Percentiles rank a stretch among this genome's conserved stretches.
Evolutionary conservation across 2,113 vertebrate species (phyloP).

Genomic region (Osmerus eperlanus): DNA sequence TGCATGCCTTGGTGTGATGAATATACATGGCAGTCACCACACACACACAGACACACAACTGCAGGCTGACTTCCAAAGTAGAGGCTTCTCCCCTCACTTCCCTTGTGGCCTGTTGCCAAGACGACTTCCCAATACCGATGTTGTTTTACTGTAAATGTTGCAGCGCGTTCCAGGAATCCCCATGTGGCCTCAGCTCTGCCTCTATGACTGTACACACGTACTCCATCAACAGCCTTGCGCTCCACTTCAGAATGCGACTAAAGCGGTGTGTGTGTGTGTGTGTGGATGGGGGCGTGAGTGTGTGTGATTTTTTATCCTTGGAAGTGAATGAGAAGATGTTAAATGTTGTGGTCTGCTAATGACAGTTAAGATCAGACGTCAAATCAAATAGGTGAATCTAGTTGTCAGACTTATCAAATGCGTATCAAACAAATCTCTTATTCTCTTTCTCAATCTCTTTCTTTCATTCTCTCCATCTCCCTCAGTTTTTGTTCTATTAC

Average conservation of each 20-base stretch:
- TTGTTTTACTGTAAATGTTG: slow-evolving; percentile 48
- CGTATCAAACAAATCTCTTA: too few relatives aligned
- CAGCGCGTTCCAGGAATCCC: slow-evolving; percentile 45
- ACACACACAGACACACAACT: slow-evolving; percentile 20
- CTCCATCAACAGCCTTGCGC: slow-evolving; percentile 2
- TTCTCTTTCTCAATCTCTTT: background rate
- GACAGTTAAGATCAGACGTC: too few relatives aligned
- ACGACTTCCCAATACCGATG: slow-evolving; percentile 57
- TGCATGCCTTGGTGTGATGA: background rate
- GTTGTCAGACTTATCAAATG: too few relatives aligned
- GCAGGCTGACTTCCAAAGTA: slow-evolving; percentile 34
- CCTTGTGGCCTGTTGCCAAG: slow-evolving; percentile 39
- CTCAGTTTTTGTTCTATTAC: too few relatives aligned
- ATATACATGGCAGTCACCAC: slow-evolving; percentile 8
- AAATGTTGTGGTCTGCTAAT: too few relatives aligned
- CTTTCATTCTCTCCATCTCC: background rate
- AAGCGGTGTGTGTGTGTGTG: background rate
- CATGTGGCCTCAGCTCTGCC: slow-evolving; percentile 6
- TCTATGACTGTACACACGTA: slow-evolving; percentile 11
- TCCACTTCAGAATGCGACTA: slow-evolving; percentile 5
- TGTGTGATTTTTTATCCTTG: background rate
- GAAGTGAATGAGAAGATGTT: too few relatives aligned
- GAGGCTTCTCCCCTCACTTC: slow-evolving; percentile 27
- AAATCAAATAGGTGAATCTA: too few relatives aligned
- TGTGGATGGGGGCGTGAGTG: background rate